Evolutionary conservation across 2,888 invertebrate species (phyloP).

Genomic region (Icerya purchasi): DNA sequence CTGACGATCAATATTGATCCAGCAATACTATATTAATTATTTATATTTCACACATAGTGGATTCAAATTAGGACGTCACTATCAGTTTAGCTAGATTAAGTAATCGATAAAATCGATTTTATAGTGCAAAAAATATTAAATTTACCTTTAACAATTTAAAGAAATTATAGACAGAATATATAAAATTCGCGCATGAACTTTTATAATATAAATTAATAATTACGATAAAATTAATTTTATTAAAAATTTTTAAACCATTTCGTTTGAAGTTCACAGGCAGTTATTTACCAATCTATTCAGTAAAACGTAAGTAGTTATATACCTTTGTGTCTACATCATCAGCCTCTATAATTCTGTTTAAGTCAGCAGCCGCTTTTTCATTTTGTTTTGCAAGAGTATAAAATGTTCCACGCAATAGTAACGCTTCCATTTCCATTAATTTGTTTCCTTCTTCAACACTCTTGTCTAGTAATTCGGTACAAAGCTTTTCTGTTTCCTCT

Average conservation of each 20-base stretch:
- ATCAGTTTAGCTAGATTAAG: too few species aligned
- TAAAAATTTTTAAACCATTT: background rate
- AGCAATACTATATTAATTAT: too few species aligned
- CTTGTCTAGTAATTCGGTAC: slow-evolving; percentile 6
- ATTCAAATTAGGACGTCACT: too few species aligned
- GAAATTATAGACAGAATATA: too few species aligned
- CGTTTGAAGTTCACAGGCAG: background rate
- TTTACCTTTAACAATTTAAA: too few species aligned
- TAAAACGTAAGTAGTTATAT: background rate
- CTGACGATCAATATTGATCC: too few species aligned
- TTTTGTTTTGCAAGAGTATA: slow-evolving; percentile 55
- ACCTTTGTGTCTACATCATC: slow-evolving; percentile 35
- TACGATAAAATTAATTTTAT: background rate
- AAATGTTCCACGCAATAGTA: slow-evolving; percentile 59
- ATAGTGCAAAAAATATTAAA: too few species aligned
- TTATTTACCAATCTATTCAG: too few species aligned
- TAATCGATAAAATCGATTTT: too few species aligned
- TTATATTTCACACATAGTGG: too few species aligned
- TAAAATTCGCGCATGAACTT: too few species aligned
- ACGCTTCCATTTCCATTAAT: slow-evolving; percentile 7
- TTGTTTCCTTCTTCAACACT: slow-evolving; percentile 3
- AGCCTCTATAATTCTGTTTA: slow-evolving; percentile 43
- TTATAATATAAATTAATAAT: background rate
- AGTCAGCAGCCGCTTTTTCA: slow-evolving; percentile 44
- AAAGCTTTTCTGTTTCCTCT: background rate